Base-by-base conservation (phyloP, 2,888 invertebrate species). In the Dicyrtoma fusca region DNA sequence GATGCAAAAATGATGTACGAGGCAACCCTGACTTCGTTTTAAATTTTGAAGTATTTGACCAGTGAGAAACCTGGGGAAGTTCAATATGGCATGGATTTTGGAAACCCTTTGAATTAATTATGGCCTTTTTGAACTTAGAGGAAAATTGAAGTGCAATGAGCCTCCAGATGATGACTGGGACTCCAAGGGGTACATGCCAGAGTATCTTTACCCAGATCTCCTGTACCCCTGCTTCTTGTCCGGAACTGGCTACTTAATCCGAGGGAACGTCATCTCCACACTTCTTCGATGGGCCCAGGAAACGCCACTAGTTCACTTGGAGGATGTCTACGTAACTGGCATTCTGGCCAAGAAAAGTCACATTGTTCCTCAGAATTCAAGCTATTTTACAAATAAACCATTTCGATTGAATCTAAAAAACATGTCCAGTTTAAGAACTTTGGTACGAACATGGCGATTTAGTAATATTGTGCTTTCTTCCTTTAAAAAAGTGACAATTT, bases 161-260 rank as follows among this genome's bases (percentile, higher is more conserved):
- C 87, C 86, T 77, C 94, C 94, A 0, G 89, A 93, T 3, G 86
- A 88, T 42, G 89, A 92, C 82, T 85, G 88, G 0, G 88, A 85
- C 68, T 91, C 89, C 82, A 94, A 94, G 83, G 93, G 94, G 92
- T 93, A 90, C 84, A 89, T 90, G 74, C 92, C 93, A 0, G 87
- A 88, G 44, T 92, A 92, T 82, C 90, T 92, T 89, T 93, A 88
- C 82, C 84, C 87, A 0, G 89, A 87, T 0, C 86, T 87, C 55
- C 86, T 87, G 61, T 93, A 92, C 85, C 94, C 93, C 1, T 88
- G 89, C 79, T 94, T 93, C 83, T 83, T 93, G 69, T 92, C 92
- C 0, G 94, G 94, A 13, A 91, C 91, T 0, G 92, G 90, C 1
- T 94, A 94, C 84, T 86, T 89, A 2, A 87, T 93, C 86, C 90